phyloP scores from a whole-genome alignment of 23 tunicate species.

The Ascidia mentula region DNA sequence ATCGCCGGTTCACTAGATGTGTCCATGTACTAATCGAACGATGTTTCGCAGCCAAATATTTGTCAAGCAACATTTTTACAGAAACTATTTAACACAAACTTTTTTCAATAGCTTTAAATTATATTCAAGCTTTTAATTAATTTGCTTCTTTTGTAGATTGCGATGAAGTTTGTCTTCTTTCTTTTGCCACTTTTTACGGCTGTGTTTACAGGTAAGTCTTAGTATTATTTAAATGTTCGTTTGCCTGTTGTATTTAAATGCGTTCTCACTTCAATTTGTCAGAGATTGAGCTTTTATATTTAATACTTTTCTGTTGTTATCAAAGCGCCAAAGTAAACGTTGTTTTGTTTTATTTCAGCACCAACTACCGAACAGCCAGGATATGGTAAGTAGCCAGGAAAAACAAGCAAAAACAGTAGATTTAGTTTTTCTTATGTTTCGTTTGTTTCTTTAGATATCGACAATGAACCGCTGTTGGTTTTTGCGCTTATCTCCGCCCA shows the following conservation, averaged over 20 bases:
- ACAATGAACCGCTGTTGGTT: neutral
- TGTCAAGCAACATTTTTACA: too few relatives aligned
- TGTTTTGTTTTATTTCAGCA: slow-evolving; percentile 3
- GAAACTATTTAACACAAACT: too few relatives aligned
- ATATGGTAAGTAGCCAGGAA: neutral
- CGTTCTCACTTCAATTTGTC: too few relatives aligned
- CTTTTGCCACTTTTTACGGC: neutral
- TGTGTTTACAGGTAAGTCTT: neutral
- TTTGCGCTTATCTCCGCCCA: neutral
- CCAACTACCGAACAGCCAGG: neutral
- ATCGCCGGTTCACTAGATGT: too few relatives aligned
- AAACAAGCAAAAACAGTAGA: neutral
- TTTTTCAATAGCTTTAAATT: too few relatives aligned
- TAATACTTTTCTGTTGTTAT: neutral
- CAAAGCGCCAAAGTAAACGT: too few relatives aligned
- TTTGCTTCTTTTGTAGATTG: neutral
- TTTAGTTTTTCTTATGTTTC: too few relatives aligned
- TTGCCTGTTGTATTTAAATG: neutral
- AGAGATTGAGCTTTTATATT: too few relatives aligned
- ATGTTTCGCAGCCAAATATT: too few relatives aligned
- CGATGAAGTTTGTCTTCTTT: neutral
- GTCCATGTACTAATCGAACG: too few relatives aligned
- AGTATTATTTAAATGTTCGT: too few relatives aligned
- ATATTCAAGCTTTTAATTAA: neutral
- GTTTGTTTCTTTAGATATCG: neutral